Conservation (phyloP, 1,140 invertebrate species). For the Drosophila kohkoa region DNA sequence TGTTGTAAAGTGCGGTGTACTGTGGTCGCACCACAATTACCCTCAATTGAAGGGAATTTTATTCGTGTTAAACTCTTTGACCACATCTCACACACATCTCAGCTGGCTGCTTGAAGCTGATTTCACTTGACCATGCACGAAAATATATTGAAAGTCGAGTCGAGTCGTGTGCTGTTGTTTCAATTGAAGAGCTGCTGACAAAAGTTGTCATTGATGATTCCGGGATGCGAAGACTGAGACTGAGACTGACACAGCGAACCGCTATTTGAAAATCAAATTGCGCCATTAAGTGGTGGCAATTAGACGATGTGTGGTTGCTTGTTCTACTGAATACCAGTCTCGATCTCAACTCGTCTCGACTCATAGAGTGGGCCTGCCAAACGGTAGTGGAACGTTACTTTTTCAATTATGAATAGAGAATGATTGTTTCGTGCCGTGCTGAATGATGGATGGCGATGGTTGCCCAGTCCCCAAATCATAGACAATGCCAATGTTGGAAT, state of each 20-base stretch:
- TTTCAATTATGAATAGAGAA: conserved; percentile 82
- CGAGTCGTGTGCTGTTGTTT: conserved; percentile 26
- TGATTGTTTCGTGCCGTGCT: conserved; percentile 63
- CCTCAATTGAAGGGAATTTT: conserved; percentile 75
- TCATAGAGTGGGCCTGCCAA: conserved; percentile 48
- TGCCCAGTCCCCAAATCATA: conserved; percentile 11
- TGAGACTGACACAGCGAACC: conserved; percentile 12
- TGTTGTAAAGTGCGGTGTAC: conserved; percentile 10
- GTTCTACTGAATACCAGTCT: too few relatives aligned
- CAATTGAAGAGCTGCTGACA: conserved; percentile 82
- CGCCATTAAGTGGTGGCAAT: conserved; percentile 76
- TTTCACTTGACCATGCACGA: conserved; percentile 46
- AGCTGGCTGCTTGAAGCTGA: conserved; percentile 33
- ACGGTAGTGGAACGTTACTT: conserved; percentile 76
- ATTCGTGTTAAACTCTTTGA: conserved; percentile 83
- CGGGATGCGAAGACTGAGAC: neutral
- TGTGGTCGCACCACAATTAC: conserved; percentile 72
- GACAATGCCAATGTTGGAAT: conserved; percentile 19
- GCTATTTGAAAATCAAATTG: conserved; percentile 80
- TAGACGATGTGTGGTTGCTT: conserved; percentile 45
- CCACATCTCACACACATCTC: conserved; percentile 63
- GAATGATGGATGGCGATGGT: conserved; percentile 51
- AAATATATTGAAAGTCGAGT: conserved; percentile 9
- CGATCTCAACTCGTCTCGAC: neutral
- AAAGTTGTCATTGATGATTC: conserved; percentile 79